Evolutionary conservation across 2,888 invertebrate genomes (phyloP), one percentile per base, ranked within the genome.

Genomic region (Neria commutata): DNA sequence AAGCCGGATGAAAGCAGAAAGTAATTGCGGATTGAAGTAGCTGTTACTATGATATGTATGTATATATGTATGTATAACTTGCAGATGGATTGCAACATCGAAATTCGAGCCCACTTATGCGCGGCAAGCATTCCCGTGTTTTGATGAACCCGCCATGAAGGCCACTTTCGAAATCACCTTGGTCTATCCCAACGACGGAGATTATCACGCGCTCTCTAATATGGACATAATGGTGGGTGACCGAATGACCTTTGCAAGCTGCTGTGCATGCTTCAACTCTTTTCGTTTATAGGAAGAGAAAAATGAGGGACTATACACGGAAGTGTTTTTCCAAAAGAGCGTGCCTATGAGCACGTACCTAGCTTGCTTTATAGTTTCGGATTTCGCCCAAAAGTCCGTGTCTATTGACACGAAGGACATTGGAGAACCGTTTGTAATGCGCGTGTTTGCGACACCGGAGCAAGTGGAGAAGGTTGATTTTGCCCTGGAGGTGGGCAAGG

Each of bases 51-150:
- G 6, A 45, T 16, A 45, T 45, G 16, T 14, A 4, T 19, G 6
- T 14, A 1, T 16, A 21, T 23, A 19, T n/a, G 21, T 11, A 2
- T 24, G 46, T 48, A 51, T 55, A 42, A 60, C 63, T 85, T 85
- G 45, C 75, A 93, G 93, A 70, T 84, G 84, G 57, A 90, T 96
- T 78, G 94, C 94, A 4, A 92, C 95, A 0, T 91, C 95, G 16
- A 96, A 98, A 83, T 96, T 98, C 75, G 94, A 98, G 79, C 95
- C 97, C 0, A 95, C 95, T 0, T 93, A 93, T 80, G 96, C 98
- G 0, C 86, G 98, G 24, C 89, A 91, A 82, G 92, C 95, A 0
- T 97, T 94, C 76, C 98, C 98, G 0, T 97, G 97, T 77, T 95
- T 98, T 75, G 98, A 98, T 81, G 95, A 97, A 75, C 98, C 94